phyloP scores from a whole-genome alignment of 2,113 vertebrate species.

The Mormyrus iriodes region DNA sequence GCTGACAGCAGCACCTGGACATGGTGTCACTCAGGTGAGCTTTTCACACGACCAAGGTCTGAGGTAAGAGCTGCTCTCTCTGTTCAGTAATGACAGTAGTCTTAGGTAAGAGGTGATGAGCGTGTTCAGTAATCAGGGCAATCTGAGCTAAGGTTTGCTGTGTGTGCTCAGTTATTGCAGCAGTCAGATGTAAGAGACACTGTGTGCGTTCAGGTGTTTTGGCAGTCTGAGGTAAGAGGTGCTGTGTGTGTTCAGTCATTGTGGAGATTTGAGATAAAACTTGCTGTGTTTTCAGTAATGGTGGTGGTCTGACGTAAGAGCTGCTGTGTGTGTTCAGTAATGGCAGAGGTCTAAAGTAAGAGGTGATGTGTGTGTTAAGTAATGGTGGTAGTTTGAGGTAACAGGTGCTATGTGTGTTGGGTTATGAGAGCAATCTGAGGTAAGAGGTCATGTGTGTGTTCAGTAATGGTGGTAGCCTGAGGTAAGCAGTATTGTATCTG shows the following conservation, averaged over 20 bases:
- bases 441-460: background rate
- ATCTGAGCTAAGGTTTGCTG: background rate
- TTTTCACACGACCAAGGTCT: background rate
- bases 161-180: slow-evolving; percentile 5
- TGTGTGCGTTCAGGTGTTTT: slow-evolving; percentile 50
- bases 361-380: slow-evolving; percentile 60
- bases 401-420: background rate
- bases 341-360: slow-evolving; percentile 35
- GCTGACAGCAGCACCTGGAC: background rate
- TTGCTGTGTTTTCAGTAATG: background rate
- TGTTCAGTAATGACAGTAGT: background rate
- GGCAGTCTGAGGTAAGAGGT: background rate
- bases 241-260: background rate
- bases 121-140: background rate
- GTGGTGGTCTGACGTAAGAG: background rate
- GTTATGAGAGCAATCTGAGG: background rate
- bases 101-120: background rate
- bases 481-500: slow-evolving; percentile 55
- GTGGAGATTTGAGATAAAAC: background rate
- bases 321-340: background rate
- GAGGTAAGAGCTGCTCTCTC: too few relatives aligned
- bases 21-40: background rate
- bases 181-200: slow-evolving; percentile 44
- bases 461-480: slow-evolving; percentile 3
- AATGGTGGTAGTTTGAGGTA: slow-evolving; percentile 46